Percentiles rank a stretch among this genome's conserved stretches.
These are phyloP conservation scores for Idris sp. DNA, from an alignment of 1,140 invertebrate species.

Conservation along the genomic window DNA sequence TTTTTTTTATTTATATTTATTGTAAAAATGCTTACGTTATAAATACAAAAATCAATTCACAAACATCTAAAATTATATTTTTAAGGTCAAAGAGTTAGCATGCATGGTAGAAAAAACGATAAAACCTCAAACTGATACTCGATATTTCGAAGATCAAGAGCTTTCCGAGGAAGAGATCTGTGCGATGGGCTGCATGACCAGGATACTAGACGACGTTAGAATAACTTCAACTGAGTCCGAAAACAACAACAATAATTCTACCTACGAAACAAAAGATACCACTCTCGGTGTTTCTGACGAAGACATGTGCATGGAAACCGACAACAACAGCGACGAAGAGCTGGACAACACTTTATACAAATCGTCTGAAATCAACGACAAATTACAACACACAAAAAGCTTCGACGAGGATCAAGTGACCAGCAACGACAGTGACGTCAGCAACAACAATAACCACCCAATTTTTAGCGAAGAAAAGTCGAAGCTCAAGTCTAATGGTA, in stretches of 20 bases:
- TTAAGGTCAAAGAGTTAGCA: conserved; percentile 77
- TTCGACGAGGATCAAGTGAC: conserved; percentile 5
- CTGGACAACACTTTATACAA: conserved; percentile 61
- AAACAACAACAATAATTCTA: conserved; percentile 23
- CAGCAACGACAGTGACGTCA: conserved; percentile 16
- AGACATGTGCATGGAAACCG: conserved; percentile 5
- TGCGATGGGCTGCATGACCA: conserved; percentile 37
- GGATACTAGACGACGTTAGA: conserved; percentile 26
- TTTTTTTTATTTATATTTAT: no score
- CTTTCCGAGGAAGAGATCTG: conserved; percentile 38
- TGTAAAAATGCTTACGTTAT: no score
- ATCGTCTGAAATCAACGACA: conserved; percentile 13
- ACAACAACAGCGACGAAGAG: conserved; percentile 50
- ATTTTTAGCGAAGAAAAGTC: conserved; percentile 33
- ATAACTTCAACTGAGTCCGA: conserved; percentile 25
- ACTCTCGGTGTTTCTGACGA: conserved; percentile 28
- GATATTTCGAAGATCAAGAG: conserved; percentile 34
- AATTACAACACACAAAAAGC: conserved; percentile 15
- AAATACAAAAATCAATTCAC: no score
- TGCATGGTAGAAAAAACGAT: conserved; percentile 71
- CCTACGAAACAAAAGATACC: conserved; percentile 18
- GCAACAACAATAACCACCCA: conserved; percentile 36
- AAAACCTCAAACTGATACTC: conserved; percentile 52
- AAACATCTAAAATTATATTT: conserved; percentile 7
- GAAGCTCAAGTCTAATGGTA: conserved; percentile 17